phyloP scores from a whole-genome alignment of 2,113 vertebrate species.

The Ceuthmochares aereus region DNA sequence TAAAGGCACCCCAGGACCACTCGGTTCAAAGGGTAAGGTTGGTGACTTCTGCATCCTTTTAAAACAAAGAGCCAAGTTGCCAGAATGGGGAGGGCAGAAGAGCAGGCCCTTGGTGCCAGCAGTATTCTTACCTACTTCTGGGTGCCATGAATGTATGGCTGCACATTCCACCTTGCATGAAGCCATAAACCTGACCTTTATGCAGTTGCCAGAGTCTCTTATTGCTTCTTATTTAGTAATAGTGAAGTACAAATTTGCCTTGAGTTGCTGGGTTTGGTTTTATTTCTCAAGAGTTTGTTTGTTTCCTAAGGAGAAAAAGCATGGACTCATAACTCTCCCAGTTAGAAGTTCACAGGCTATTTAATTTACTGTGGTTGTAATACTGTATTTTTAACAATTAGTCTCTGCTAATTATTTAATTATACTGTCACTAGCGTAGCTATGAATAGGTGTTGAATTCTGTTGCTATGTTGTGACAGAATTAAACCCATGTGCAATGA shows the following conservation, averaged over 20 bases:
- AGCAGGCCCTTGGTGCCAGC: neutral
- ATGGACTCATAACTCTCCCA: neutral
- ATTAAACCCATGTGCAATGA: neutral
- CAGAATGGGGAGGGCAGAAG: neutral
- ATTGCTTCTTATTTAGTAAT: neutral
- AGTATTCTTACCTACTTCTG: neutral
- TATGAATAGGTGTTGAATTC: slow-evolving; percentile 15
- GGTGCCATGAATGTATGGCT: neutral
- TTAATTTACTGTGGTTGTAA: slow-evolving; percentile 20
- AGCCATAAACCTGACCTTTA: neutral
- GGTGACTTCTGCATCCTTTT: neutral
- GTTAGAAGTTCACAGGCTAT: neutral
- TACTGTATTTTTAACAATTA: slow-evolving; percentile 36
- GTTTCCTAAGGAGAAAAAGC: neutral
- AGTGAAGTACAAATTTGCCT: neutral
- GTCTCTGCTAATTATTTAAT: slow-evolving; percentile 51
- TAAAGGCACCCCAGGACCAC: neutral
- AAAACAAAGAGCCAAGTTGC: neutral
- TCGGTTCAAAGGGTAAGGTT: neutral
- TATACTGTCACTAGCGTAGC: neutral
- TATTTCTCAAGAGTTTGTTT: neutral
- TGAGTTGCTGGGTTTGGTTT: slow-evolving; percentile 6
- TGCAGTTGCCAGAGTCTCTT: neutral
- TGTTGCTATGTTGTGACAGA: neutral
- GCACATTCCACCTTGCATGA: neutral